phyloP scores from a whole-genome alignment of 2,888 invertebrate species.

The Mesochorus sp. region DNA sequence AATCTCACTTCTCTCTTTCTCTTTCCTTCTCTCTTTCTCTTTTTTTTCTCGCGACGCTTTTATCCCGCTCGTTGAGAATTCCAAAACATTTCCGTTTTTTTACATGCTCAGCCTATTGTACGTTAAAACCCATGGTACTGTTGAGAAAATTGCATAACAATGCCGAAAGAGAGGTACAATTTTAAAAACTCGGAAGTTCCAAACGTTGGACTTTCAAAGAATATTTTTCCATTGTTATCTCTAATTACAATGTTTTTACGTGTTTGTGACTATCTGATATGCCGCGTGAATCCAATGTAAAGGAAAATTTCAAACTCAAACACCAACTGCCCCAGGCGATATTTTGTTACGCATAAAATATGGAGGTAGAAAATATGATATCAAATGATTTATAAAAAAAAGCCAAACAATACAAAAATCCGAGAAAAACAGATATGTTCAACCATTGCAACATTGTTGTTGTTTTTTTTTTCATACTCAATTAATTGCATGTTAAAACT shows the following conservation, averaged over 20 bases:
- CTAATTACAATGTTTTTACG: not conserved
- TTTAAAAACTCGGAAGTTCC: slow-evolving; percentile 21
- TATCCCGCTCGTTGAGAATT: slow-evolving; percentile 39
- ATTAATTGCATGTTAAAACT: too few species aligned
- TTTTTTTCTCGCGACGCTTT: slow-evolving; percentile 23
- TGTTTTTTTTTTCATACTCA: too few species aligned
- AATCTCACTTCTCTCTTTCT: not conserved
- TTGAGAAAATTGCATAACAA: not conserved
- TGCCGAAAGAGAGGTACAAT: not conserved
- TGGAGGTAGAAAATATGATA: too few species aligned
- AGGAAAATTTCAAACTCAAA: too few species aligned
- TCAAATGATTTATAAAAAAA: too few species aligned
- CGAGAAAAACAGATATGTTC: too few species aligned
- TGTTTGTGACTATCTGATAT: too few species aligned
- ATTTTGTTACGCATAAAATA: too few species aligned
- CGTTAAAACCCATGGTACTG: not conserved
- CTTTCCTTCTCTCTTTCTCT: not conserved
- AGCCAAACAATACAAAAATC: too few species aligned
- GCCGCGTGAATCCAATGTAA: too few species aligned
- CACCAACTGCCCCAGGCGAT: too few species aligned
- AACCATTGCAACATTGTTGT: too few species aligned
- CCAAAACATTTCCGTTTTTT: slow-evolving; percentile 33
- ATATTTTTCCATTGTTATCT: not conserved
- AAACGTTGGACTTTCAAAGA: not conserved
- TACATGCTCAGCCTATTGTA: slow-evolving; percentile 21